Percentiles rank a stretch among this genome's conserved stretches.
These are phyloP conservation scores for Heliconius charithonia DNA, from an alignment of 2,888 invertebrate genomes.

Conservation along the genomic window DNA sequence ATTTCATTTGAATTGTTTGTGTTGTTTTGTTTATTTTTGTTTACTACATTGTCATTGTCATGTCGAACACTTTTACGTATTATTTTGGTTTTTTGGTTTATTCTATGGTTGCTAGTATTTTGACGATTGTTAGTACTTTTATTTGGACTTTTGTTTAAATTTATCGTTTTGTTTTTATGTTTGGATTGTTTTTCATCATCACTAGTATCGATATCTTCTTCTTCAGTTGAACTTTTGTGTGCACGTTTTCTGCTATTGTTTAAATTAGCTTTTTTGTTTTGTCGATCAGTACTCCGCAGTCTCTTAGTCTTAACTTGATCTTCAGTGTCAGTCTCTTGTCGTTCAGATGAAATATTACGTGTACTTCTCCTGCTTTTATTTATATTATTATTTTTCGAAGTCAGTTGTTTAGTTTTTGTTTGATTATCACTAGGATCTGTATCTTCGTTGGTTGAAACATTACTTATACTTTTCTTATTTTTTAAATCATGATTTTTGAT, in stretches of 20 bases:
- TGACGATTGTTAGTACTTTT: background rate
- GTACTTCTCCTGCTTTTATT: background rate
- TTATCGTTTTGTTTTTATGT: background rate
- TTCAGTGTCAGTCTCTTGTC: background rate
- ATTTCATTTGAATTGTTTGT: background rate
- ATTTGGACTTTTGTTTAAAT: slow-evolving; percentile 8
- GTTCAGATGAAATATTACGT: background rate
- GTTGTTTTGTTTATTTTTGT: slow-evolving; percentile 2
- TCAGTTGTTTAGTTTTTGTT: background rate
- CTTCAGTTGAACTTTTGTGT: slow-evolving; percentile 5
- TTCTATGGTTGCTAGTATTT: background rate
- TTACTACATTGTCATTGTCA: background rate
- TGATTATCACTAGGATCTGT: background rate
- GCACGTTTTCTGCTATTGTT: slow-evolving; percentile 2
- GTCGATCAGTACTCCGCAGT: background rate
- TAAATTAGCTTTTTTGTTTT: background rate
- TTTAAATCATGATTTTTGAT: background rate
- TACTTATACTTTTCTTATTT: background rate
- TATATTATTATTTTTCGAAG: background rate
- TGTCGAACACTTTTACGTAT: background rate
- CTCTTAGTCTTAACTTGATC: background rate
- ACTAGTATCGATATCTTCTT: background rate
- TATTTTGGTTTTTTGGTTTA: background rate
- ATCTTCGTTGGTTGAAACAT: background rate
- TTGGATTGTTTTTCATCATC: background rate